phyloP scores from a whole-genome alignment of 2,113 vertebrate species.

The Oncorhynchus masou region DNA sequence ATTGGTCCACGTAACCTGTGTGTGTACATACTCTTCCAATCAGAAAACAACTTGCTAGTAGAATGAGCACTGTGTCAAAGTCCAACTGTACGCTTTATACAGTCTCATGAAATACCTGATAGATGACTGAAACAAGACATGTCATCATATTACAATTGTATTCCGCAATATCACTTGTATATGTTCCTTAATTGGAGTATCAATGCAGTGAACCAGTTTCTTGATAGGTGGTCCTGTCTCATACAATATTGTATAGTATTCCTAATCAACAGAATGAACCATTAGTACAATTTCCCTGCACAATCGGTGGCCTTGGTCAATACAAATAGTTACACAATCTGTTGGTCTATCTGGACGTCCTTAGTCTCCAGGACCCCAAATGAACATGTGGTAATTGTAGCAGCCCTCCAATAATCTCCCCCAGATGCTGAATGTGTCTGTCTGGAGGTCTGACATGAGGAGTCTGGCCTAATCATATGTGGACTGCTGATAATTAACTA shows the following conservation, averaged over 20 bases:
- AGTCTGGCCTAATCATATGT: slow-evolving; percentile 62
- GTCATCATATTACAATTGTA: too few relatives aligned
- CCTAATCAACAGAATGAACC: too few relatives aligned
- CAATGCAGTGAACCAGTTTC: too few relatives aligned
- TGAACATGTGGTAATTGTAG: slow-evolving; percentile 34
- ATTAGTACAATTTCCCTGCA: too few relatives aligned
- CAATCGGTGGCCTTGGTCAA: neutral
- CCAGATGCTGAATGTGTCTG: slow-evolving; percentile 61
- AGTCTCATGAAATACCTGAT: neutral
- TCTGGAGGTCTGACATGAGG: slow-evolving; percentile 62
- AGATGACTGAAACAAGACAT: neutral
- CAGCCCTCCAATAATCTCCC: slow-evolving; percentile 50
- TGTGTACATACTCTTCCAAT: neutral
- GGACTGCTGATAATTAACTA: slow-evolving; percentile 69
- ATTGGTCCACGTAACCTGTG: neutral
- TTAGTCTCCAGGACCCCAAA: too few relatives aligned
- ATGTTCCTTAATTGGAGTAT: too few relatives aligned
- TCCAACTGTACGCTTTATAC: neutral
- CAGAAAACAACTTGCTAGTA: neutral
- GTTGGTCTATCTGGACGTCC: neutral
- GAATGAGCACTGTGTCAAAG: neutral
- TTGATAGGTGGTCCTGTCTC: too few relatives aligned
- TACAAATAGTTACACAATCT: neutral
- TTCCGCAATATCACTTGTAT: too few relatives aligned
- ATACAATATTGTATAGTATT: too few relatives aligned